Base-by-base conservation (phyloP, 2,888 invertebrate genomes). In the Atethmia centrago region DNA sequence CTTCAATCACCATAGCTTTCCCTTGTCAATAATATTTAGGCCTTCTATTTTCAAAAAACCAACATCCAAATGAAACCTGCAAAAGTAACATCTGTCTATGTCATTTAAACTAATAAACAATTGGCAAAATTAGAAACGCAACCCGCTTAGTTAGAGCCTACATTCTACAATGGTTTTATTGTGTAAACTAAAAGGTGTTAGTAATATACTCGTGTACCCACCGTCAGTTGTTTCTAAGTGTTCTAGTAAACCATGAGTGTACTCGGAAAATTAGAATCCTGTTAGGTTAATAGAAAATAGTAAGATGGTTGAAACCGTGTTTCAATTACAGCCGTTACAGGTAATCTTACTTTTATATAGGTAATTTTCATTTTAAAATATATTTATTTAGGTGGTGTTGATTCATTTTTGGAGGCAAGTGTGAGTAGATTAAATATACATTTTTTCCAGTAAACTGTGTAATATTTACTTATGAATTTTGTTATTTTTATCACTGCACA, bases 151-250 rank as follows among this genome's bases (percentile, higher is more conserved):
- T 55, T 47, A 71, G 49, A 81, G 36, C 45, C 42, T 53, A 80
- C 81, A 82, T 75, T 84, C 42, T 53, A 80, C 82, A 82, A 80
- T 84, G 71, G 81, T 75, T 75, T 71, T 66, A 82, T 70, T 82
- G 82, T 82, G 71, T 84, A 80, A 71, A 71, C 68, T 16, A 28
- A 71, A 55, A 80, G 71, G 71, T 82, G 82, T 64, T 59, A 74
- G 62, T 71, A 42, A 47, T 68, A 67, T 66, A 19, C 75, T 62
- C 62, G 67, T 79, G 65, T 42, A 28, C 16, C 28, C 21, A 31
- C n/a, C 65, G 64, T 69, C 80, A 84, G 71, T 80, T 80, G 80
- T 80, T 69, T 55, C 68, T 47, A 75, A 84, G 71, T 75, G 59
- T 47, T 80, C 65, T 14, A 21, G 59, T 59, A 75, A 75, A 80